phyloP scores from a whole-genome alignment of 2,888 invertebrate species.

The Athrips mouffetella region DNA sequence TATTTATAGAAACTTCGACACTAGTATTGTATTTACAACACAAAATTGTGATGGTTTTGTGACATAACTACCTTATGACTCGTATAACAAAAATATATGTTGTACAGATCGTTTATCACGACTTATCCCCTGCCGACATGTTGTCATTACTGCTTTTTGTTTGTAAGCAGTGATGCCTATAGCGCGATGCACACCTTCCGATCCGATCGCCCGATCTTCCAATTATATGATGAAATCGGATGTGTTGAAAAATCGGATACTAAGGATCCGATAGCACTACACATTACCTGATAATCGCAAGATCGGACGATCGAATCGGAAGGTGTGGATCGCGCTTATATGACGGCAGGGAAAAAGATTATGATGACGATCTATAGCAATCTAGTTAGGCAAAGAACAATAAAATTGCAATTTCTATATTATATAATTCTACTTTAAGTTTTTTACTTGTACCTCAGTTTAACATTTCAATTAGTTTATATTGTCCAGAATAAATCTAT shows the following conservation, averaged over 20 bases:
- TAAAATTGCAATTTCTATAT: conserved; percentile 23
- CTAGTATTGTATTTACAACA: conserved; percentile 39
- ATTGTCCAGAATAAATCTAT: conserved; percentile 47
- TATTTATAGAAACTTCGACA: conserved; percentile 64
- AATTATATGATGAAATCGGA: no score
- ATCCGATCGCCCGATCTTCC: no score
- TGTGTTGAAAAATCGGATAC: no score
- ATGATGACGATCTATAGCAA: conserved; percentile 4
- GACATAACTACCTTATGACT: conserved; percentile 16
- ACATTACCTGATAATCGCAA: no score
- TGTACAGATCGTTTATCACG: no score
- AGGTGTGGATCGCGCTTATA: no score
- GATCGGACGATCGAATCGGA: no score
- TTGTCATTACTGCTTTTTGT: no score
- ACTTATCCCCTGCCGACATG: no score
- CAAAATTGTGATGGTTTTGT: conserved; percentile 25
- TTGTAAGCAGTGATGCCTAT: no score
- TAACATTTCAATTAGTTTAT: conserved; percentile 42
- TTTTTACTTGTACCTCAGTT: conserved; percentile 55
- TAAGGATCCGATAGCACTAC: no score
- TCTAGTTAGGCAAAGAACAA: conserved; percentile 28
- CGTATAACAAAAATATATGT: conserved; percentile 27
- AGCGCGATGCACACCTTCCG: no score
- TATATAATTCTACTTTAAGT: conserved; percentile 43
- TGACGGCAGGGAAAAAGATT: not conserved